Percentiles rank a stretch among this genome's conserved stretches.
Conservation (phyloP, 2,797 vertebrate genomes). For the Rachycentron canadum region DNA sequence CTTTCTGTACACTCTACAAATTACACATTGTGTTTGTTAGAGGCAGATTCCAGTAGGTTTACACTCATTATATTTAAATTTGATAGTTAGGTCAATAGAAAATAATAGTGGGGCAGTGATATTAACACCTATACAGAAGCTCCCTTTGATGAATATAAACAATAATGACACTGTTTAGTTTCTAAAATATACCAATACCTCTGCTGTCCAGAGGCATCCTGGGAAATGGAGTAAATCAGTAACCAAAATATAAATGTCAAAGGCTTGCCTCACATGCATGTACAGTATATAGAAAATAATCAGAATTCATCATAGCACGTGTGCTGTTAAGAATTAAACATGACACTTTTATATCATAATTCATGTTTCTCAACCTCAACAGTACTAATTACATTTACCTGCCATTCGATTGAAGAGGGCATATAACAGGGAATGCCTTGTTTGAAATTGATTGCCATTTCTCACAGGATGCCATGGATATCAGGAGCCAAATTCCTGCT, state of each 20-base stretch:
- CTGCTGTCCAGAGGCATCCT: background rate
- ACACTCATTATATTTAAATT: no score
- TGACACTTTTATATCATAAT: background rate
- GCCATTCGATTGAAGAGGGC: constrained; percentile 6
- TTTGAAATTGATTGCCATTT: constrained; percentile 41
- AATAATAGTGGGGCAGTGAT: background rate
- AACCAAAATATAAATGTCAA: no score
- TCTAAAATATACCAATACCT: background rate
- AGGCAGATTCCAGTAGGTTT: background rate
- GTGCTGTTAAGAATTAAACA: background rate
- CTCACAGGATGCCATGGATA: constrained; percentile 21
- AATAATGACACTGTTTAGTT: background rate
- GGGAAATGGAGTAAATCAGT: background rate
- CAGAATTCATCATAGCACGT: background rate
- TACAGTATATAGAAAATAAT: background rate
- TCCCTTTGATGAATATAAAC: background rate
- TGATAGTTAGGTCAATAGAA: no score
- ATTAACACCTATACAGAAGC: background rate
- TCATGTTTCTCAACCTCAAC: background rate
- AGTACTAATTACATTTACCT: constrained; percentile 33
- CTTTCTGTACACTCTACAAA: background rate
- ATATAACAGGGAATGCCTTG: background rate
- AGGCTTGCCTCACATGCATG: background rate
- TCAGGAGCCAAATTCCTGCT: constrained; percentile 23
- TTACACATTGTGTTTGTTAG: no score